phyloP scores from a whole-genome alignment of 2,113 vertebrate genomes.

The Agapornis roseicollis region DNA sequence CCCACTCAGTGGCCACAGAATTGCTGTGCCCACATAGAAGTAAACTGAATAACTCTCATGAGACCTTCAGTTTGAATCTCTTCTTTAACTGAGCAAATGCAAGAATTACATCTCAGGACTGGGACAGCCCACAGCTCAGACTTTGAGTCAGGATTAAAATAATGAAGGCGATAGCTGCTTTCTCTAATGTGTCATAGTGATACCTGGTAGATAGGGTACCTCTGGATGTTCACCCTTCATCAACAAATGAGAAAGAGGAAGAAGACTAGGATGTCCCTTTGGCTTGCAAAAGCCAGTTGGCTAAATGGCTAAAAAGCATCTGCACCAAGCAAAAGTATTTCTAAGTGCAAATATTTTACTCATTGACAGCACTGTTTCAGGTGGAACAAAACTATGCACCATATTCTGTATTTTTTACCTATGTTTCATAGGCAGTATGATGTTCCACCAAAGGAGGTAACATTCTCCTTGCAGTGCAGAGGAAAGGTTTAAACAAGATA shows the following conservation, averaged over 20 bases:
- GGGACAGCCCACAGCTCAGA: background rate
- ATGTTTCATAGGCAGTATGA: background rate
- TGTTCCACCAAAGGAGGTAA: background rate
- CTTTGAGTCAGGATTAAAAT: background rate
- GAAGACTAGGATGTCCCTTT: background rate
- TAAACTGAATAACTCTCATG: background rate
- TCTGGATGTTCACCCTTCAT: background rate
- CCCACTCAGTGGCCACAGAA: background rate
- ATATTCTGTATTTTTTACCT: background rate
- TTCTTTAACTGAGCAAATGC: background rate
- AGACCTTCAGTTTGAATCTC: background rate
- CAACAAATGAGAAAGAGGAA: background rate
- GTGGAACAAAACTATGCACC: background rate
- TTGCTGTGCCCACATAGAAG: background rate
- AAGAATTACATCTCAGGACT: background rate
- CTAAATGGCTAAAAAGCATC: background rate
- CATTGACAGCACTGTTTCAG: background rate
- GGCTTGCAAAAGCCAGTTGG: background rate
- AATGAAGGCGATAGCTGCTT: background rate
- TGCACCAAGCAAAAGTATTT: background rate
- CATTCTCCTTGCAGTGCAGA: background rate
- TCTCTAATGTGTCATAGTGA: background rate
- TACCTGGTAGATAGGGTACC: background rate
- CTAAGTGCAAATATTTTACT: background rate
- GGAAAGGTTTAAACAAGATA: background rate